Evolutionary conservation across 64 coral and sea anemone species (phyloP).

Genomic region (Montipora cactus): DNA sequence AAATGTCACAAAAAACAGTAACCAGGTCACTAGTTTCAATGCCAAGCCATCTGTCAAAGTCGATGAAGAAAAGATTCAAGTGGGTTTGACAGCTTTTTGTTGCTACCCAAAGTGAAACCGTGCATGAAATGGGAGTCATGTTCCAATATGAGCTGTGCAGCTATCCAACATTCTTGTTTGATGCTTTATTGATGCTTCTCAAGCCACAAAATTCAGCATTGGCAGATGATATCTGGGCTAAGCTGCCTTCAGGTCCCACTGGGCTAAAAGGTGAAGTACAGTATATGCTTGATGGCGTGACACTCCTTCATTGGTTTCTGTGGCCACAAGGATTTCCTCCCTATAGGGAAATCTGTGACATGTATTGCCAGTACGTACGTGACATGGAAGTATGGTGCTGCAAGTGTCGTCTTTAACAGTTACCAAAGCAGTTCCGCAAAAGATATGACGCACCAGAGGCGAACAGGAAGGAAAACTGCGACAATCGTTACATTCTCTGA

Average conservation of each 20-base stretch:
- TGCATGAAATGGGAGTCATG: slow-evolving; percentile 16
- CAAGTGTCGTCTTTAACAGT: slow-evolving; percentile 58
- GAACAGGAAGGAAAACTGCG: slow-evolving; percentile 1
- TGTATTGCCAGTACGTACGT: slow-evolving; percentile 37
- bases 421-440: slow-evolving; percentile 32
- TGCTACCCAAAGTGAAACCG: not conserved
- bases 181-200: slow-evolving; percentile 22
- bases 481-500: not conserved
- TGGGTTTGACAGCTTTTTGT: slow-evolving; percentile 50
- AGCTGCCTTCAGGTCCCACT: slow-evolving; percentile 24
- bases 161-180: slow-evolving; percentile 59
- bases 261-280: slow-evolving; percentile 21
- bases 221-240: slow-evolving; percentile 54
- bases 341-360: slow-evolving; percentile 23
- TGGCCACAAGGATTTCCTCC: slow-evolving; percentile 1
- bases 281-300: slow-evolving; percentile 66
- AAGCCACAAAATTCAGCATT: slow-evolving; percentile 56
- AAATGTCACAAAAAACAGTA: not conserved
- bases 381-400: slow-evolving; percentile 40
- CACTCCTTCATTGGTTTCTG: slow-evolving; percentile 56
- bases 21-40: slow-evolving; percentile 3
- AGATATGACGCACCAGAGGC: slow-evolving; percentile 34
- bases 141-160: slow-evolving; percentile 58
- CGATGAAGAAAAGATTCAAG: slow-evolving; percentile 35
- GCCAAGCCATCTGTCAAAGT: slow-evolving; percentile 34